Conservation (phyloP, 2,797 vertebrate genomes). For the Gastrophryne carolinensis region DNA sequence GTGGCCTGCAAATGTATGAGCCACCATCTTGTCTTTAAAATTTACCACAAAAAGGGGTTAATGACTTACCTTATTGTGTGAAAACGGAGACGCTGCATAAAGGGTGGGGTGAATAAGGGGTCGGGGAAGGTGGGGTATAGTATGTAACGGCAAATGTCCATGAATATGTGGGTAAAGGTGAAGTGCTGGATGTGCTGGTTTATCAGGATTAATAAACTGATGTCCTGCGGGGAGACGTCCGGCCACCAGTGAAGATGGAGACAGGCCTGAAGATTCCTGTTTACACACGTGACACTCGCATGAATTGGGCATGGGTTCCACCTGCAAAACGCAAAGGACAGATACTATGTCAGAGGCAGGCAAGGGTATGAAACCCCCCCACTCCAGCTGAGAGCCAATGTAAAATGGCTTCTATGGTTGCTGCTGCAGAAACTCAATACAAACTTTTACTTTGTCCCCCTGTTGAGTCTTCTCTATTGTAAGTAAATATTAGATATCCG, state of each 20-base stretch:
- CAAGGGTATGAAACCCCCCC: too few relatives aligned
- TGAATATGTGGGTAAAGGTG: conserved; percentile 98
- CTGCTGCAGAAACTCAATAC: too few relatives aligned
- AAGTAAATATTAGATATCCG: too few relatives aligned
- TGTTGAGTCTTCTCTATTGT: too few relatives aligned
- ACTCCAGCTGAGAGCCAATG: too few relatives aligned
- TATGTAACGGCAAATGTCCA: conserved; percentile 91
- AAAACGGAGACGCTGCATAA: conserved; percentile 88
- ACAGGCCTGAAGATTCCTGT: conserved; percentile 82
- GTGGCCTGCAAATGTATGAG: too few relatives aligned
- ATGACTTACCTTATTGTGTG: conserved; percentile 94
- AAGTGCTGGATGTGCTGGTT: conserved; percentile 87
- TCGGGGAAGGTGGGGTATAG: conserved; percentile 85
- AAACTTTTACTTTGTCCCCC: too few relatives aligned
- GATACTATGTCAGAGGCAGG: too few relatives aligned
- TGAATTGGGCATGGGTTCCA: conserved; percentile 80
- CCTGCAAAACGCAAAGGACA: conserved; percentile 61
- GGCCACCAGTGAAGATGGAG: conserved; percentile 74
- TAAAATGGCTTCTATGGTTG: too few relatives aligned
- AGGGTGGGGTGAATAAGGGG: conserved; percentile 90
- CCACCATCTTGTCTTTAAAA: too few relatives aligned
- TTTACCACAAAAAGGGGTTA: too few relatives aligned
- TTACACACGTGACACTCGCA: conserved; percentile 97
- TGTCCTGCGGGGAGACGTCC: conserved; percentile 81
- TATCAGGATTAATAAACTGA: conserved; percentile 88